A percentile compares a stretch with the other conserved stretches of the same genome.
These are phyloP conservation scores for Acromyrmex echinatior DNA, from an alignment of 1,140 invertebrate species.

Conservation along the genomic window DNA sequence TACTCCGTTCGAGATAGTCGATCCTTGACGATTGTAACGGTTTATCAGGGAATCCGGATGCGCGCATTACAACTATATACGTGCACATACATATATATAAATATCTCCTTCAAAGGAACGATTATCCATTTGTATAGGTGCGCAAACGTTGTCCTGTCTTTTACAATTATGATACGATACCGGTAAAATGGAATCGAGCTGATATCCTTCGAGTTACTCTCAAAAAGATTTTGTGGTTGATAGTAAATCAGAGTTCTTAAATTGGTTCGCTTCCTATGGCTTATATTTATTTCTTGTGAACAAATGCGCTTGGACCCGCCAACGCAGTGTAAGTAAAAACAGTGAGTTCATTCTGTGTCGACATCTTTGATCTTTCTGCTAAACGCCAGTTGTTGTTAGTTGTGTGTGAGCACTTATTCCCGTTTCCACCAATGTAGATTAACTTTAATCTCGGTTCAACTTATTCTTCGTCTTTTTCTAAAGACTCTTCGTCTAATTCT, in stretches of 20 bases:
- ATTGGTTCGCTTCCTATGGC: slow-evolving; percentile 2
- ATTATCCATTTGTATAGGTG: background rate
- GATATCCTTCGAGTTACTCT: slow-evolving; percentile 28
- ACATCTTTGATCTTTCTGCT: too few relatives aligned
- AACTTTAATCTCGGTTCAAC: too few relatives aligned
- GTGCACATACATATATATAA: background rate
- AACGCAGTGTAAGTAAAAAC: too few relatives aligned
- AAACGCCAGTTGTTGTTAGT: too few relatives aligned
- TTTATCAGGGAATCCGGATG: slow-evolving; percentile 60
- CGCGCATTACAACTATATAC: background rate
- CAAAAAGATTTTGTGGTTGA: background rate
- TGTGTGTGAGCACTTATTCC: too few relatives aligned
- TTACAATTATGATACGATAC: background rate
- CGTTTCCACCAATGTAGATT: too few relatives aligned
- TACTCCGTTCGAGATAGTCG: slow-evolving; percentile 15
- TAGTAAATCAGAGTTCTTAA: slow-evolving; percentile 5
- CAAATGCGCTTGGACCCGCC: too few relatives aligned
- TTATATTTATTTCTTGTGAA: background rate
- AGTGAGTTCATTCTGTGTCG: too few relatives aligned
- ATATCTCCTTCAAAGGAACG: background rate
- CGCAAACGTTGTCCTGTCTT: background rate
- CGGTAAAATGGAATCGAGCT: slow-evolving; percentile 34
- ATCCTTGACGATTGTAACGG: slow-evolving; percentile 50
- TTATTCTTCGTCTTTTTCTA: too few relatives aligned
- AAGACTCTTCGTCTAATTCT: too few relatives aligned